Evolutionary conservation across 2,797 vertebrate genomes (phyloP).

Genomic region (Alca torda): DNA sequence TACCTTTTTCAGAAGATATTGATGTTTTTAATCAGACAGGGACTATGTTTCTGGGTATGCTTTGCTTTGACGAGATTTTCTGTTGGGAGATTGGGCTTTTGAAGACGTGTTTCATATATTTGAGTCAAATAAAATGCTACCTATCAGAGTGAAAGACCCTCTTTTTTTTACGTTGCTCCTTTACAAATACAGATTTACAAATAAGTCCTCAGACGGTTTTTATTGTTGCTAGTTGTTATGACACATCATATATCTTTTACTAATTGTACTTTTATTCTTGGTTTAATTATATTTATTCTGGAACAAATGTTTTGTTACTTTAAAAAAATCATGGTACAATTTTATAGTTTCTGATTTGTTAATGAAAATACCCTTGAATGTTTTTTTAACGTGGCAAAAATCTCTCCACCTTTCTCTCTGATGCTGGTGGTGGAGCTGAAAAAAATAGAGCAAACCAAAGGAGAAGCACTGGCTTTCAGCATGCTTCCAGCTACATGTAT

Average conservation of each 20-base stretch:
- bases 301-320: not conserved
- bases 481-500: not conserved
- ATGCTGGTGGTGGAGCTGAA: not conserved
- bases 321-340: not conserved
- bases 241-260: not conserved
- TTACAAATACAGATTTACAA: slow-evolving; percentile 16
- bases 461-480: not conserved
- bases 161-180: not conserved
- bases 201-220: slow-evolving; percentile 12
- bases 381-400: not conserved
- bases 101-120: slow-evolving; percentile 47
- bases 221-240: not conserved
- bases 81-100: slow-evolving; percentile 24
- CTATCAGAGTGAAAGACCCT: not conserved
- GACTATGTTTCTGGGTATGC: slow-evolving; percentile 18
- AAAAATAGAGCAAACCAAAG: not conserved
- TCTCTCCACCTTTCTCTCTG: not conserved
- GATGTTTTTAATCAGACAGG: slow-evolving; percentile 45
- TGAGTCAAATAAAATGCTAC: slow-evolving; percentile 42
- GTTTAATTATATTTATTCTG: not conserved
- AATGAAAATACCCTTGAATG: not conserved
- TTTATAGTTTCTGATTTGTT: not conserved
- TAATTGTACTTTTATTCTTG: not conserved
- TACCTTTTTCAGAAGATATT: not conserved
- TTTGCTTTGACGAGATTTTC: slow-evolving; percentile 29